Base-by-base conservation (phyloP, 2,113 vertebrate genomes). In the Pelusios castaneus region DNA sequence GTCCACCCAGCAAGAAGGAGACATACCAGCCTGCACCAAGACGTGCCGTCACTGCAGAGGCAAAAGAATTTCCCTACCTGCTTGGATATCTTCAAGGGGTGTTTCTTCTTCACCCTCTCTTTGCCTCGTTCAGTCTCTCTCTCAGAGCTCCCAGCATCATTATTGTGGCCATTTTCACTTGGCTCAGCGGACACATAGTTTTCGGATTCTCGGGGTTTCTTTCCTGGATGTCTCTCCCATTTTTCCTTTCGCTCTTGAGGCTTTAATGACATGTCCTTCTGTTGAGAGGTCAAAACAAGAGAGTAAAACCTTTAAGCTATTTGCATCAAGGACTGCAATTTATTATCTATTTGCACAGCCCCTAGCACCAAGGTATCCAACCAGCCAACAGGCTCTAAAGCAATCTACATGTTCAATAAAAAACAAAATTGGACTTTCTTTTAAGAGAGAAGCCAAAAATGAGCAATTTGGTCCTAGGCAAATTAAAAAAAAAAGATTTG, bases 241-340 rank as follows among this genome's bases (percentile, higher is more conserved):
- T 98, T 98, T 97, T 99, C 98, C 96, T 99, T 99, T 95, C 98
- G 98, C 94, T 99, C 99, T 21, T 99, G 99, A 52, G 98, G 98
- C 97, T 99, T 99, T 96, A 99, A 93, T 0, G 98, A 98, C 96
- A 98, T 98, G 31, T 98, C 98, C 97, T 99, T 99, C 98, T 99
- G 98, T 78, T 98, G 89, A 51, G 47, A 84, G 31, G 31, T 29
- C 19, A 5, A n/a, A 49, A 55, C 70, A 13, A 80, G 43, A 43
- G 2, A 60, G 0, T 82, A 80, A 92, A 4, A 29, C 51, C 47
- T 38, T 78, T 55, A 83, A 55, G 75, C 60, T 91, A 13, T 93
- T 51, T 70, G 24, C 10, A 11, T 77, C 73, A 76, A 45, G 73
- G 38, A 76, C 41, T 76, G 12, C 11, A 25, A 45, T 76, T 27